Percentiles rank a stretch among this genome's conserved stretches.
phyloP scores from a whole-genome alignment of 2,888 invertebrate species.

The Micropterix aruncella region DNA sequence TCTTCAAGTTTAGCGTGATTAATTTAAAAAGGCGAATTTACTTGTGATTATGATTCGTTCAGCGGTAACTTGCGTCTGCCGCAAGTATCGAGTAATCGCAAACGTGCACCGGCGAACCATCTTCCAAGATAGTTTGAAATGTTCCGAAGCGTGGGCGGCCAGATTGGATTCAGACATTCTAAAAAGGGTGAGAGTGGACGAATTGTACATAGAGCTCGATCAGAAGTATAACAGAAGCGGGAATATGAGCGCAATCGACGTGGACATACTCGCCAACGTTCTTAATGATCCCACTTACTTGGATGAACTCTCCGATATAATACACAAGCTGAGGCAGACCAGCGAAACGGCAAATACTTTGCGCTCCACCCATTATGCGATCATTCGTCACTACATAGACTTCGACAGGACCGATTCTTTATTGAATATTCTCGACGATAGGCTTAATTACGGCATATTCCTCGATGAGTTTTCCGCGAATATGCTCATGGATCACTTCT shows the following conservation, averaged over 20 bases:
- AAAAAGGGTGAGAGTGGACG: conserved; percentile 45
- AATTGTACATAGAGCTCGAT: conserved; percentile 57
- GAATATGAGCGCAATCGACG: conserved; percentile 60
- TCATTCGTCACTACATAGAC: conserved; percentile 46
- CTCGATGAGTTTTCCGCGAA: conserved; percentile 71
- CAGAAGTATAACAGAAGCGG: conserved; percentile 46
- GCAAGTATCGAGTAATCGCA: neutral
- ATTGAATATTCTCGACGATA: conserved; percentile 60
- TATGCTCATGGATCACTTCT: conserved; percentile 63
- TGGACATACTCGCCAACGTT: conserved; percentile 69
- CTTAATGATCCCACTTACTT: conserved; percentile 38
- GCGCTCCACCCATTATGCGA: conserved; percentile 73
- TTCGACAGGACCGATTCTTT: conserved; percentile 46
- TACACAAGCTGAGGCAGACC: conserved; percentile 57
- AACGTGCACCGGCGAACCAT: conserved; percentile 27
- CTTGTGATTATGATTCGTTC: neutral
- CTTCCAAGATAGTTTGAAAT: conserved; percentile 58
- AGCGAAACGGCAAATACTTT: conserved; percentile 55
- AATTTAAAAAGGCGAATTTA: too few relatives aligned
- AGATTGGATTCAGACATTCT: conserved; percentile 47
- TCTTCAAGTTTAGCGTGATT: too few relatives aligned
- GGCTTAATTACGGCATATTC: conserved; percentile 80
- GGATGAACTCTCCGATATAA: conserved; percentile 59
- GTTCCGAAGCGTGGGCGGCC: conserved; percentile 54
- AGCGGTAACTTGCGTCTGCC: neutral